Evolutionary conservation across 1,140 invertebrate genomes (phyloP).

Genomic region (Euura saliciscinereae): DNA sequence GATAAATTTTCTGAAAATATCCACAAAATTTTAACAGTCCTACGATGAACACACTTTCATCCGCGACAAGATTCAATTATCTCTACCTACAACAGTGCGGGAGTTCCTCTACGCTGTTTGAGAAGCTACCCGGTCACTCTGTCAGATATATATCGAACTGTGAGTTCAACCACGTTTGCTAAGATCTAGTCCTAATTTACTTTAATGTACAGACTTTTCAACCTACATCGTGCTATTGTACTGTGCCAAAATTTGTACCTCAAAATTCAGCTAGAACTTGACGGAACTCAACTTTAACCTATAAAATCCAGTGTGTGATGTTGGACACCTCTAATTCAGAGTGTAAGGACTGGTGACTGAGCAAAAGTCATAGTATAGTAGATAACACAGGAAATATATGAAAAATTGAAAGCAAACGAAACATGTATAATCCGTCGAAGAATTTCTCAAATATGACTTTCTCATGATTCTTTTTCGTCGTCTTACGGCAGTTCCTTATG

Average conservation of each 20-base stretch:
- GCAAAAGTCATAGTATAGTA: too few relatives aligned
- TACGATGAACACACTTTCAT: neutral
- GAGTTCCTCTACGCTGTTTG: neutral
- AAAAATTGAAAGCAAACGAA: too few relatives aligned
- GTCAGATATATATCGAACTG: neutral
- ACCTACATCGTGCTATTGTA: neutral
- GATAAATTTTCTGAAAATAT: neutral
- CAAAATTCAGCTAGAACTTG: neutral
- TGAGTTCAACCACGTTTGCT: neutral
- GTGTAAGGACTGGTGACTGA: too few relatives aligned
- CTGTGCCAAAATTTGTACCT: neutral
- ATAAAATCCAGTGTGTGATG: neutral
- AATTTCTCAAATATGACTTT: too few relatives aligned
- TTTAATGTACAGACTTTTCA: neutral
- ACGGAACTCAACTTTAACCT: neutral
- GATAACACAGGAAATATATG: too few relatives aligned
- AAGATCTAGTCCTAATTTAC: neutral
- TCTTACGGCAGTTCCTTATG: too few relatives aligned
- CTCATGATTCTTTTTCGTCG: too few relatives aligned
- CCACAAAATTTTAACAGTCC: neutral
- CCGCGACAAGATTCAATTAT: neutral
- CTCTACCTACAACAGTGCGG: neutral
- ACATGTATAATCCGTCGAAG: too few relatives aligned
- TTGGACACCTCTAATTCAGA: neutral
- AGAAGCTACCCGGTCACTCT: neutral